Evolutionary conservation across 1,140 invertebrate species (phyloP), one percentile per base, ranked within the genome.

Genomic region (Drosophila guanche): DNA sequence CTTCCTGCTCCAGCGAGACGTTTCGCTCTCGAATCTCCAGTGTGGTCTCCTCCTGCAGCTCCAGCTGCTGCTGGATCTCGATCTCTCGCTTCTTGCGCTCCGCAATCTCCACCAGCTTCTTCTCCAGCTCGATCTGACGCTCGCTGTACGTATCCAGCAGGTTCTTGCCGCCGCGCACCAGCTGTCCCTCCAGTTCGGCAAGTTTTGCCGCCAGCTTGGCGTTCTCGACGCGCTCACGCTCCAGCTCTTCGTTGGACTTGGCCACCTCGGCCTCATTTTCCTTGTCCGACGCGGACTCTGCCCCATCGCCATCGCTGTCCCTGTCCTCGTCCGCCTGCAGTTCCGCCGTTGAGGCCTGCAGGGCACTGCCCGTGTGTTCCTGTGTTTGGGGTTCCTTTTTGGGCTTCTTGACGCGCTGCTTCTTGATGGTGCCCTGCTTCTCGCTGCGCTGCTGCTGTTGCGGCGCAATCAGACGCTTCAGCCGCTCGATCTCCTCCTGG

Each of bases 61-160:
- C 97, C 47, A 98, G 93, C 84, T 95, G 94, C 91, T 98, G 96
- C 80, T 96, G 94, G 93, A 98, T 97, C 92, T 98, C 96, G 54
- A 96, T 92, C 92, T 97, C 96, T 47, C 93, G 85, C 88, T 93
- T 93, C 92, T 97, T 97, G 84, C 97, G 93, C 89, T 98, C 97
- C 1, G 96, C 95, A 59, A 98, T 95, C 91, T 98, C 96, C 50
- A 93, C 92, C 53, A 95, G 93, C 70, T 95, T 93, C 81, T 95
- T 94, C 85, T 98, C 96, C 25, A 99, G 92, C 55, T 96, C 95
- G 70, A 95, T 93, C 89, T 98, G 96, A 71, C 97, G 96, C 91
- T 98, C 95, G 89, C 97, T 97, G 10, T 97, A 97, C 79, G 97
- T 97, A 91, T 98, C 97, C 20, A 98, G 93, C 48, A 99, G 95